Evolutionary conservation across 1,140 invertebrate species (phyloP), one percentile per base, ranked within the genome.

Genomic region (Ceratina japonica): DNA sequence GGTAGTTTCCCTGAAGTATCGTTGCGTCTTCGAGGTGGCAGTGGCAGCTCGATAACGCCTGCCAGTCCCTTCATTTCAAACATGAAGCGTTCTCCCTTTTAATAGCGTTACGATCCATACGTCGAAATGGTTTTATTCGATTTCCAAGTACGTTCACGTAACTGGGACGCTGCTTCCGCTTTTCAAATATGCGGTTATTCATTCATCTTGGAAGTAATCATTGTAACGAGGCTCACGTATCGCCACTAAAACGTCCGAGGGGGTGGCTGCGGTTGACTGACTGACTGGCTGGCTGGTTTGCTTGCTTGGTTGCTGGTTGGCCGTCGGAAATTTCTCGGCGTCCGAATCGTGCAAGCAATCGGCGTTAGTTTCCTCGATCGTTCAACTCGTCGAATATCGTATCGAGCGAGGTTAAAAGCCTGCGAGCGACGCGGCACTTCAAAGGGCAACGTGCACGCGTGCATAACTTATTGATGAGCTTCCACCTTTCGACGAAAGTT

Each of bases 381-480:
- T 74, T 63, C 61, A 58, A 73, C 70, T 68, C 65, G 61, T 86
- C 62, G 77, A 83, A 56, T 44, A 80, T 51, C 13, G 70, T 76
- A 86, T 78, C 86, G 66, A 22, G 79, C 74, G 58, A 86, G 69
- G 75, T 85, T 85, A 77, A 62, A 63, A 37, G 69, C 61, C 37
- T 59, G 51, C 2, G 49, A 51, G 27, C 16, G 20, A 44, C 18
- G 81, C 85, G 84, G 77, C 70, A 81, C 58, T 72, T 85, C 73
- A 86, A 86, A 86, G 77, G 49, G 62, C 73, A 66, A 71, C 69
- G 65, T 75, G 75, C 58, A 75, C 58, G 70, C 83, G 81, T 78
- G 83, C 74, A 65, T 80, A 74, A 83, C 74, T 68, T 85, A 56
- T 83, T 70, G 77, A 85, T 85, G 83, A 86, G 76, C 58, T 66